Conservation (phyloP, 2,888 invertebrate species). For the Lamellibrachia columna region DNA sequence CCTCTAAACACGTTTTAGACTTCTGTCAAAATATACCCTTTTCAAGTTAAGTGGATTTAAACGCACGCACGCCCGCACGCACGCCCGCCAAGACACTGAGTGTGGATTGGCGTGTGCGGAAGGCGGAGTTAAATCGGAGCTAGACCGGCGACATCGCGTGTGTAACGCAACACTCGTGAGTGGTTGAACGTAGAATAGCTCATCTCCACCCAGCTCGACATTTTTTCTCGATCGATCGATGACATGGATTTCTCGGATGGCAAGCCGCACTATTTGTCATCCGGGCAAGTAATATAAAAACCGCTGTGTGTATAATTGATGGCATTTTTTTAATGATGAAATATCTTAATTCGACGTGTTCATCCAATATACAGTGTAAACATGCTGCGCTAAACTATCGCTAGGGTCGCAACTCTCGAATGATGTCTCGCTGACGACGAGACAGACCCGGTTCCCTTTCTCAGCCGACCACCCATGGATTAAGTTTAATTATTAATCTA, state of each 20-base stretch:
- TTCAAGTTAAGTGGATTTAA: no score
- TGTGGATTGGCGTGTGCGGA: neutral
- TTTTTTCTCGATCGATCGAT: neutral
- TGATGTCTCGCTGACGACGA: neutral
- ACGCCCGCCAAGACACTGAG: no score
- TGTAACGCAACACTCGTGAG: neutral
- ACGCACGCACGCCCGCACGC: no score
- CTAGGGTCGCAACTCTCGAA: neutral
- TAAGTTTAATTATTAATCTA: neutral
- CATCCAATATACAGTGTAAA: conserved; percentile 6
- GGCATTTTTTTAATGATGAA: neutral
- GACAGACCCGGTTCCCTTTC: neutral
- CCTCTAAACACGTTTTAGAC: no score
- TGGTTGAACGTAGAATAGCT: neutral
- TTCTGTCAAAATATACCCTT: no score
- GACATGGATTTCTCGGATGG: neutral
- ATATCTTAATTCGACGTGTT: conserved; percentile 12
- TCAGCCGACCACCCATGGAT: neutral
- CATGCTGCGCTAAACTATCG: neutral
- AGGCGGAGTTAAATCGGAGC: neutral
- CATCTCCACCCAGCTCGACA: neutral
- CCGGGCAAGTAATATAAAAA: neutral
- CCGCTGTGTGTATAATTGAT: neutral
- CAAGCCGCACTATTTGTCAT: neutral
- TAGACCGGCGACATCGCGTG: neutral